Percentiles rank a stretch among this genome's conserved stretches.
These are phyloP conservation scores for Acronicta leporina DNA, from an alignment of 2,888 invertebrate species.

Conservation along the genomic window DNA sequence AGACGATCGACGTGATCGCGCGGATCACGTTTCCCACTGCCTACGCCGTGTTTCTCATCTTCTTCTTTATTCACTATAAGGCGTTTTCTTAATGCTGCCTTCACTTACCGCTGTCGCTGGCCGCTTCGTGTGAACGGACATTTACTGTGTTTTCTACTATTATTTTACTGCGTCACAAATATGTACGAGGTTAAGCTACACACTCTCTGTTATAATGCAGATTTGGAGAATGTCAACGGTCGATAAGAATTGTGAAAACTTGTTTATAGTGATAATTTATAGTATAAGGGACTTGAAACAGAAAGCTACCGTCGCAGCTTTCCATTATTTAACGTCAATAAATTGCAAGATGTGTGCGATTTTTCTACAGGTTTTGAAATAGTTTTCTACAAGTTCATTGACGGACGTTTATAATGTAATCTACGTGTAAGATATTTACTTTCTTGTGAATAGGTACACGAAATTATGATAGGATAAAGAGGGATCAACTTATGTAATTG, in stretches of 20 bases:
- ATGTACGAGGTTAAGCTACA: constrained; percentile 64
- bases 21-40: constrained; percentile 98
- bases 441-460: constrained; percentile 72
- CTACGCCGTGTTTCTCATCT: constrained; percentile 97
- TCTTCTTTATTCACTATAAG: constrained; percentile 98
- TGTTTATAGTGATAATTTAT: constrained; percentile 64
- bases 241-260: constrained; percentile 75
- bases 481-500: constrained; percentile 79
- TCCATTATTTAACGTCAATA: constrained; percentile 58
- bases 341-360: constrained; percentile 63
- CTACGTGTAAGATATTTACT: constrained; percentile 63
- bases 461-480: constrained; percentile 80
- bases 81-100: constrained; percentile 92
- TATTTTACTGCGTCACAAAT: constrained; percentile 69
- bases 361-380: constrained; percentile 85
- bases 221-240: constrained; percentile 69
- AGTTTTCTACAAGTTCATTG: constrained; percentile 73
- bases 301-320: constrained; percentile 72
- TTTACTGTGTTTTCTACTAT: constrained; percentile 69
- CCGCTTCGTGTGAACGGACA: constrained; percentile 75
- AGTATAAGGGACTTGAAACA: constrained; percentile 62
- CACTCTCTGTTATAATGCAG: constrained; percentile 66
- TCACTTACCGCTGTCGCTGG: constrained; percentile 64
- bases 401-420: constrained; percentile 67
- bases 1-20: constrained; percentile 98